phyloP scores from a whole-genome alignment of 1,140 invertebrate species.

The Branchinecta lynchi region DNA sequence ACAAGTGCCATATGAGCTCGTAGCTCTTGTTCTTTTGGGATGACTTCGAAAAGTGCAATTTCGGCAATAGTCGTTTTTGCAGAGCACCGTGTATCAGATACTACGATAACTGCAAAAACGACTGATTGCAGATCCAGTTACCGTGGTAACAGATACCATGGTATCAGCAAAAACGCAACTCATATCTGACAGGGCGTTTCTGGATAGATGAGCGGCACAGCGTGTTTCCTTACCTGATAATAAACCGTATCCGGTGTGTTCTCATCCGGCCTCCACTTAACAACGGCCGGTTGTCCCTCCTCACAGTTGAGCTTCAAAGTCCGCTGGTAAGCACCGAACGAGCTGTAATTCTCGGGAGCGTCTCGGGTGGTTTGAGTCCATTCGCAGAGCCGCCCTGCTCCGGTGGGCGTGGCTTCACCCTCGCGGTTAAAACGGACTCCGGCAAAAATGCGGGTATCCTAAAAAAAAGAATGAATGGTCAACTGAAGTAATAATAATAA shows the following conservation, averaged over 20 bases:
- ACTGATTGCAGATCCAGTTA: too few relatives aligned
- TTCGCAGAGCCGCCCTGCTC: slow-evolving; percentile 62
- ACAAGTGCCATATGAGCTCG: too few relatives aligned
- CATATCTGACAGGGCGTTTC: too few relatives aligned
- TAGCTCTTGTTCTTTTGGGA: too few relatives aligned
- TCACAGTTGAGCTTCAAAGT: slow-evolving; percentile 65
- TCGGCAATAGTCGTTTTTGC: too few relatives aligned
- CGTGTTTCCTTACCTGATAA: slow-evolving; percentile 51
- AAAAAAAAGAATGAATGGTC: slow-evolving; percentile 20
- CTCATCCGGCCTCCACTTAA: slow-evolving; percentile 71
- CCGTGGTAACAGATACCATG: too few relatives aligned
- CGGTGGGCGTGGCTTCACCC: slow-evolving; percentile 49
- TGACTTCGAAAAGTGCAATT: too few relatives aligned
- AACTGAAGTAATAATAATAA: slow-evolving; percentile 11
- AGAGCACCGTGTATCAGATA: too few relatives aligned
- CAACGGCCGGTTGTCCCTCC: slow-evolving; percentile 59
- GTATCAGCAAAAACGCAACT: too few relatives aligned
- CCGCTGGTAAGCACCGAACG: slow-evolving; percentile 75
- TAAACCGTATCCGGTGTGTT: slow-evolving; percentile 79
- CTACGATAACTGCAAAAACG: too few relatives aligned
- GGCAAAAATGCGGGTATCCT: slow-evolving; percentile 65
- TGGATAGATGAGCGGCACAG: too few relatives aligned
- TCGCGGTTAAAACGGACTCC: slow-evolving; percentile 49
- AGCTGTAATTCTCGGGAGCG: slow-evolving; percentile 48
- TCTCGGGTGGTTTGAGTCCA: slow-evolving; percentile 59